Conservation (phyloP, 2,888 invertebrate genomes). For the Caenorhabditis drosophilae region DNA sequence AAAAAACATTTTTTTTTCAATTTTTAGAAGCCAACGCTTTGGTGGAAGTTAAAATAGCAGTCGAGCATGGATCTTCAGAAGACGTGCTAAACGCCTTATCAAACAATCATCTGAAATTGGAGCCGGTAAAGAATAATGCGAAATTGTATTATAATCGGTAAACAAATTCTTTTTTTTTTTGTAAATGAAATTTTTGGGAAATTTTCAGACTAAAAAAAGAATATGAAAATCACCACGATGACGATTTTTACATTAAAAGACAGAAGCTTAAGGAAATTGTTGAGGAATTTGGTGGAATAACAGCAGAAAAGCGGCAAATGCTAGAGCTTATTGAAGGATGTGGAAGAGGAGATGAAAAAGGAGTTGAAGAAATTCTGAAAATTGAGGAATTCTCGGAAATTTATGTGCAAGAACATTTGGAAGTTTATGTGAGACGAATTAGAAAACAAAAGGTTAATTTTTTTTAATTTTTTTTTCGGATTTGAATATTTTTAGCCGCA, state of each 20-base stretch:
- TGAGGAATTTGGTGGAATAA: slow-evolving; percentile 37
- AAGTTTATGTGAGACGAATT: slow-evolving; percentile 25
- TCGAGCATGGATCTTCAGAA: slow-evolving; percentile 53
- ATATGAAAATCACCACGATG: slow-evolving; percentile 25
- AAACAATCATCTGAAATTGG: slow-evolving; percentile 42
- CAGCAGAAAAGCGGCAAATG: slow-evolving; percentile 31
- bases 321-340: slow-evolving; percentile 25
- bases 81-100: slow-evolving; percentile 48
- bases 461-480: too few species aligned
- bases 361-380: slow-evolving; percentile 24
- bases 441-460: not conserved
- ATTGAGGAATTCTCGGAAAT: slow-evolving; percentile 10
- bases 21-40: slow-evolving; percentile 49
- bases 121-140: slow-evolving; percentile 33
- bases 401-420: slow-evolving; percentile 36
- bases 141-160: slow-evolving; percentile 50
- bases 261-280: slow-evolving; percentile 38
- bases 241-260: slow-evolving; percentile 36
- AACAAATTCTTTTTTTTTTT: not conserved
- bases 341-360: slow-evolving; percentile 19
- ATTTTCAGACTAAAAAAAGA: slow-evolving; percentile 32
- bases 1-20: too few species aligned
- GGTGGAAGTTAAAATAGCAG: slow-evolving; percentile 52
- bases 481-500: slow-evolving; percentile 6
- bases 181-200: not conserved